These are phyloP conservation scores for Pseudeuparius sepicola DNA, from an alignment of 2,888 invertebrate genomes.

Conservation along the genomic window DNA sequence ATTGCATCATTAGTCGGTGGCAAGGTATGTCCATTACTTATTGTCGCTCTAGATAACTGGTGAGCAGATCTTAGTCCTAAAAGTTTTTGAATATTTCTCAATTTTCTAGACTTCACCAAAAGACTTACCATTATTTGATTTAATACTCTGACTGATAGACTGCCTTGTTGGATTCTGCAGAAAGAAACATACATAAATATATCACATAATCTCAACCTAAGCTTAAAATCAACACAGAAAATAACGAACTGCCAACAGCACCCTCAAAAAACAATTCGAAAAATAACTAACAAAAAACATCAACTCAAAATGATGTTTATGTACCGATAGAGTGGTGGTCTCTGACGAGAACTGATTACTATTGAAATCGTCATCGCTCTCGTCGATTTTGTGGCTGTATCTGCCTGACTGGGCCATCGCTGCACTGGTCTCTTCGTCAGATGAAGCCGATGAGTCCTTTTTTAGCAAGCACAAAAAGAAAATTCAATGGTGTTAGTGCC, in stretches of 20 bases:
- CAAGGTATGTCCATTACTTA: no score
- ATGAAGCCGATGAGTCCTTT: slow-evolving; percentile 42
- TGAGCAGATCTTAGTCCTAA: no score
- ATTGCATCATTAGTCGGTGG: no score
- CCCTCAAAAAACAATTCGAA: slow-evolving; percentile 2
- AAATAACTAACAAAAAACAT: slow-evolving; percentile 2
- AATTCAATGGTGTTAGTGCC: slow-evolving; percentile 1
- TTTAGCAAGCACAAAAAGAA: no score
- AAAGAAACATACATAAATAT: slow-evolving; percentile 21
- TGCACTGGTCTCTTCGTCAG: slow-evolving; percentile 38
- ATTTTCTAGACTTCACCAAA: no score
- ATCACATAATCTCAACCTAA: slow-evolving; percentile 8
- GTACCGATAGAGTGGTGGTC: slow-evolving; percentile 36
- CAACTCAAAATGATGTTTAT: not conserved
- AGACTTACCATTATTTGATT: slow-evolving; percentile 32
- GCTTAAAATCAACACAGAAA: no score
- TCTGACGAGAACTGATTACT: slow-evolving; percentile 38
- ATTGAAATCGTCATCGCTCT: slow-evolving; percentile 39
- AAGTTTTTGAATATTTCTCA: no score
- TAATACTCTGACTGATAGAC: slow-evolving; percentile 28
- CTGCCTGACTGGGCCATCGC: slow-evolving; percentile 34
- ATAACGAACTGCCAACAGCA: not conserved
- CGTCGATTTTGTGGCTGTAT: slow-evolving; percentile 33
- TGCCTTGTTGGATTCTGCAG: slow-evolving; percentile 45
- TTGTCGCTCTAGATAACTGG: no score